Evolutionary conservation across 2,888 invertebrate genomes (phyloP), one percentile per base, ranked within the genome.

Genomic region (Drosophila recens): DNA sequence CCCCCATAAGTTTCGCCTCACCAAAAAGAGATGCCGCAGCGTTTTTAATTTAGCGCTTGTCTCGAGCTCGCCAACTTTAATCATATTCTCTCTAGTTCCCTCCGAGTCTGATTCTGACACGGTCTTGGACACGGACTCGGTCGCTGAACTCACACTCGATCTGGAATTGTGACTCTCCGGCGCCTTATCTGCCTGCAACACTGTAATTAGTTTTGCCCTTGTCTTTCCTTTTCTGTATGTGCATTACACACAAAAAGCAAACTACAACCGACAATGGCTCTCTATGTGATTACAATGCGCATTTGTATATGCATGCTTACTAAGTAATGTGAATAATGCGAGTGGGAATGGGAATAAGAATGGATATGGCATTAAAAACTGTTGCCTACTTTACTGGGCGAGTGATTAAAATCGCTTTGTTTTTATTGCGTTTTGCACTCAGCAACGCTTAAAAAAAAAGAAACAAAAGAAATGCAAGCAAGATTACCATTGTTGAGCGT

Each of bases 381-480:
- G 75, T 86, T 75, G 78, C 87, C 87, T 67, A 67, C 87, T 81
- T 81, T 72, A 53, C 57, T 30, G 66, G 43, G 61, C 73, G 62
- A 58, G 72, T 82, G 89, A 84, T 84, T 89, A 89, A 87, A 84
- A 87, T 87, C 70, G 82, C 63, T 57, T 40, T 20, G 49, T 52
- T 62, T 78, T 85, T 87, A 89, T 85, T 71, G 77, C 86, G 68
- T 68, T 89, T 84, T 77, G 82, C 88, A 89, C 89, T 85, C 89
- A 82, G 62, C 62, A 46, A 30, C 17, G 43, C 42, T 13, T 10
- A 49, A 51, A 45, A 52, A 46, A 43, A 11, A 23, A 1, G 6
- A 23, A 42, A 40, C 1, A n/a, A 36, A 33, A 40, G 8, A 54
- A 45, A 48, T 42, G 36, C 30, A 40, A 48, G 46, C 11, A 34